These are phyloP conservation scores for Phenacoccus solenopsis DNA, from an alignment of 1,140 invertebrate species.

Conservation along the genomic window DNA sequence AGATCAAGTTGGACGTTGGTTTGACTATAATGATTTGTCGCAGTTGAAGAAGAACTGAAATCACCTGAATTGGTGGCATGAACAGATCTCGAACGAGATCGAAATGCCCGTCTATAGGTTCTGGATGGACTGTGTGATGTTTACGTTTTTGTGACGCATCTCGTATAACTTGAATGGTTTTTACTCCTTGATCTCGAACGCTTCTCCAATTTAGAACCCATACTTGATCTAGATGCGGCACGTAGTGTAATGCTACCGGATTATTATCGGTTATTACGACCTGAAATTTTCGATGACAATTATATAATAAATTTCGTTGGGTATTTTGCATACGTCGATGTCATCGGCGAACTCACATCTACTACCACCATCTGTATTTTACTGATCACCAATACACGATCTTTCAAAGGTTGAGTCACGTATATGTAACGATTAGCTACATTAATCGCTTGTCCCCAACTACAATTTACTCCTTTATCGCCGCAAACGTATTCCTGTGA, in stretches of 20 bases:
- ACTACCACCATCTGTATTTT: conserved; percentile 60
- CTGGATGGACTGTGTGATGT: conserved; percentile 64
- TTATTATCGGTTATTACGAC: conserved; percentile 60
- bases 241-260: conserved; percentile 58
- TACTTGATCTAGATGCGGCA: conserved; percentile 60
- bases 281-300: conserved; percentile 32
- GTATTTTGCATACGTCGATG: no score
- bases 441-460: conserved; percentile 61
- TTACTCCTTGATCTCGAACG: conserved; percentile 43
- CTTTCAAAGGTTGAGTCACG: conserved; percentile 56
- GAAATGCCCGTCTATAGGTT: conserved; percentile 66
- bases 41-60: no score
- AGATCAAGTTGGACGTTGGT: no score
- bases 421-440: conserved; percentile 62
- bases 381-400: conserved; percentile 57
- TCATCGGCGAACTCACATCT: conserved; percentile 38
- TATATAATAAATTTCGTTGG: neutral
- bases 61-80: conserved; percentile 47
- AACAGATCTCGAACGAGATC: conserved; percentile 60
- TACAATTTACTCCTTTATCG: conserved; percentile 47
- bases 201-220: conserved; percentile 64
- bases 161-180: conserved; percentile 62
- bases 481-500: conserved; percentile 57
- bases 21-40: no score
- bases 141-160: conserved; percentile 61